Base-by-base conservation (phyloP, 2,888 invertebrate genomes). In the Tachystola acroxantha region DNA sequence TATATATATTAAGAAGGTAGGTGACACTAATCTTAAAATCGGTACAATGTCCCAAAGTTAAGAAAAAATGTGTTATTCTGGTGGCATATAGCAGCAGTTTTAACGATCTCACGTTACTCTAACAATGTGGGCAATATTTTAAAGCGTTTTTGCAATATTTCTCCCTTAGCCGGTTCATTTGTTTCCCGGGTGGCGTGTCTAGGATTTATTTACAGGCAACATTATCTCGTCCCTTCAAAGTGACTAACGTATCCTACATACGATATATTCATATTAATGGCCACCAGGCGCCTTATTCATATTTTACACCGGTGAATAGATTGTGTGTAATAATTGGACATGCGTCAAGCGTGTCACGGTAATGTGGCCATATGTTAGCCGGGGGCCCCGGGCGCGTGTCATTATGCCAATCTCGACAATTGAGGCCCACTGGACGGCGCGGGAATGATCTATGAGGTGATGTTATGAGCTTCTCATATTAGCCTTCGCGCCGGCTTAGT, bases 311-410 rank as follows among this genome's bases (percentile, higher is more conserved):
- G 59, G 67, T 65, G 65, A 75, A 77, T 69, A 79, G 72, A 81
- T 80, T 77, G 79, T 80, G 58, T 69, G 78, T 76, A 76, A 75
- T 84, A 84, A 84, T 84, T 82, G 82, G 80, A 80, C 77, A 79
- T 74, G 77, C 75, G 81, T 82, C 84, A 81, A 70, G 71, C 70
- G 64, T 76, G 82, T 79, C 75, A 71, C 64, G 64, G 71, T 81
- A 82, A 85, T 85, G 72, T 67, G 79, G 70, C 63, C 76, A 71
- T 84, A 81, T 62, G 79, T 82, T 73, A 82, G 75, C 57, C 57
- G 64, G 65, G 59, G 64, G 77, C 70, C 66, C 57, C 53, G 51
- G 67, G 73, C 74, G 50, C 64, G 73, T 79, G 80, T 77, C 80
- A 75, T 81, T 79, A 77, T 72, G 78, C 76, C 81, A 77, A 81